These are phyloP conservation scores for Dynastes hyllus DNA, from an alignment of 2,888 invertebrate genomes.

Conservation along the genomic window DNA sequence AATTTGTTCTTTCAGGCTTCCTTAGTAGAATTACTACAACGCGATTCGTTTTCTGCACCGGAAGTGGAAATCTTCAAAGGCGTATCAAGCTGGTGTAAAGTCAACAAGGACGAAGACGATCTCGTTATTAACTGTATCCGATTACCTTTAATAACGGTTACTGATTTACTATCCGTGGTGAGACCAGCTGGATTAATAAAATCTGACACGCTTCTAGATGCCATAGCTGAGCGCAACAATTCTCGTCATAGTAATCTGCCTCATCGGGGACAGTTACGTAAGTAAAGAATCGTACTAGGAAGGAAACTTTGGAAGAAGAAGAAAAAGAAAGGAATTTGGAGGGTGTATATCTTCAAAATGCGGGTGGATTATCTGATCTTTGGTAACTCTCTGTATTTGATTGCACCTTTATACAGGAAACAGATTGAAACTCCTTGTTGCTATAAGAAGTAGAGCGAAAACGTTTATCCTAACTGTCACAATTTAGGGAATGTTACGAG, in stretches of 20 bases:
- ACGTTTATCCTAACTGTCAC: no score
- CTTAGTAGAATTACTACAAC: constrained; percentile 86
- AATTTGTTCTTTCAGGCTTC: constrained; percentile 75
- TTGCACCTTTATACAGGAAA: no score
- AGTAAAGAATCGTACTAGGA: constrained; percentile 62
- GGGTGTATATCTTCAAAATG: no score
- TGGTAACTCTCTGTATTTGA: no score
- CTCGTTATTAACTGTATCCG: constrained; percentile 78
- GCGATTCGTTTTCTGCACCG: constrained; percentile 97
- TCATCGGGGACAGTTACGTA: constrained; percentile 88
- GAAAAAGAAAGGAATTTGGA: no score
- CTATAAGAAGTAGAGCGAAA: no score
- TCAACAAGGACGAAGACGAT: constrained; percentile 76
- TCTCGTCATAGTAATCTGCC: constrained; percentile 85
- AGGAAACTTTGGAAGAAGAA: no score
- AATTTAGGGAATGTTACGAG: no score
- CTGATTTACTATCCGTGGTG: constrained; percentile 91
- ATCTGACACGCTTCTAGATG: constrained; percentile 94
- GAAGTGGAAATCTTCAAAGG: constrained; percentile 97
- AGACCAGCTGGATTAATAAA: constrained; percentile 90
- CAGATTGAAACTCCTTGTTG: no score
- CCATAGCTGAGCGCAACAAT: constrained; percentile 90
- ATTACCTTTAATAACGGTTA: constrained; percentile 89
- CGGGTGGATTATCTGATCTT: no score
- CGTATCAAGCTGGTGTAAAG: constrained; percentile 89